These are phyloP conservation scores for Buathra laborator DNA, from an alignment of 2,888 invertebrate species.

Conservation along the genomic window DNA sequence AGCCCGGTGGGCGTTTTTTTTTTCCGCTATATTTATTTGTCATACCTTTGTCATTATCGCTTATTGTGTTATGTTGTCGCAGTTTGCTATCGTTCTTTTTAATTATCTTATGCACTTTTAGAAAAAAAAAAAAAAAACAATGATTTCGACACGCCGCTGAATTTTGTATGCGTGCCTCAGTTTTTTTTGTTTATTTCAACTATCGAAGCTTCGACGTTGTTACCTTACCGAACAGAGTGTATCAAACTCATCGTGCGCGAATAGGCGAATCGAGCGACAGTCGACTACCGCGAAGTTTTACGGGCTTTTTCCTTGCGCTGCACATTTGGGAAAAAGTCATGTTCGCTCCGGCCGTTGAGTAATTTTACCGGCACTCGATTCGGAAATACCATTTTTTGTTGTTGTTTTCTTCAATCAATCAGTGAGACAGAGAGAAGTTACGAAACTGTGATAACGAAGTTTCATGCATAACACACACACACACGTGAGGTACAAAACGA, in stretches of 20 bases:
- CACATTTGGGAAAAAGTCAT: constrained; percentile 50
- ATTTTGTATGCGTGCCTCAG: not conserved
- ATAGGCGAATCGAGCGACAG: constrained; percentile 45
- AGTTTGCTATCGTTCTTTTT: constrained; percentile 69
- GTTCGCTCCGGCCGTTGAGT: constrained; percentile 19
- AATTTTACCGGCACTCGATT: constrained; percentile 46
- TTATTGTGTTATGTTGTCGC: constrained; percentile 65
- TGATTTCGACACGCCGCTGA: constrained; percentile 1
- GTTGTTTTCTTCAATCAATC: constrained; percentile 26
- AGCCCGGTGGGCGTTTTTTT: constrained; percentile 39
- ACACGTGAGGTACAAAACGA: constrained; percentile 65
- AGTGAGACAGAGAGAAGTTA: constrained; percentile 54
- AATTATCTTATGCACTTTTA: constrained; percentile 19
- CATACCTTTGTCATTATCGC: constrained; percentile 70
- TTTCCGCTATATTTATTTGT: constrained; percentile 72
- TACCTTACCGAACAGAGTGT: constrained; percentile 8
- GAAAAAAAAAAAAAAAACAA: not conserved
- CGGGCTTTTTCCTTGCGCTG: constrained; percentile 58
- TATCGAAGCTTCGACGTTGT: not conserved
- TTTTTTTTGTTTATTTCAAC: not conserved
- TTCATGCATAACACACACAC: constrained; percentile 69
- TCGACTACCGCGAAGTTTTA: constrained; percentile 36
- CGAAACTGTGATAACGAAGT: constrained; percentile 61
- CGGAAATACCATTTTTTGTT: constrained; percentile 27
- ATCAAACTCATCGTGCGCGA: constrained; percentile 16